phyloP scores from a whole-genome alignment of 1,140 invertebrate genomes.

The fruit fly (Drosophila melanogaster) region Release_6_plus_ISO1_MT NT_033779.5:10604001-10604500 shows the following conservation, averaged over 20 bases:
- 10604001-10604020: slow-evolving; percentile 20
- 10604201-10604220: slow-evolving; percentile 18
- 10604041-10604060: slow-evolving; percentile 83
- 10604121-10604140: slow-evolving; percentile 35
- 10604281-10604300: too few species aligned
- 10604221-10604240: neutral
- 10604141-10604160: slow-evolving; percentile 61
- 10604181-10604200: neutral
- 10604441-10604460: neutral
- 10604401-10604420: slow-evolving; percentile 3
- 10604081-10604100: slow-evolving; percentile 70
- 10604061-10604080: slow-evolving; percentile 83
- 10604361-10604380: too few species aligned
- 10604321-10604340: too few species aligned
- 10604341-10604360: too few species aligned
- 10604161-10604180: neutral
- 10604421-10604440: slow-evolving; percentile 9
- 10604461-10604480: slow-evolving; percentile 30
- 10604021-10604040: slow-evolving; percentile 70
- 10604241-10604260: too few species aligned
- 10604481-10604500: slow-evolving; percentile 30
- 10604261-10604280: too few species aligned
- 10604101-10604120: slow-evolving; percentile 31
- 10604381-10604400: neutral
- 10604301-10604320: too few species aligned